Conservation (phyloP, 2,797 vertebrate species). For the Enteromius paludinosus region DNA sequence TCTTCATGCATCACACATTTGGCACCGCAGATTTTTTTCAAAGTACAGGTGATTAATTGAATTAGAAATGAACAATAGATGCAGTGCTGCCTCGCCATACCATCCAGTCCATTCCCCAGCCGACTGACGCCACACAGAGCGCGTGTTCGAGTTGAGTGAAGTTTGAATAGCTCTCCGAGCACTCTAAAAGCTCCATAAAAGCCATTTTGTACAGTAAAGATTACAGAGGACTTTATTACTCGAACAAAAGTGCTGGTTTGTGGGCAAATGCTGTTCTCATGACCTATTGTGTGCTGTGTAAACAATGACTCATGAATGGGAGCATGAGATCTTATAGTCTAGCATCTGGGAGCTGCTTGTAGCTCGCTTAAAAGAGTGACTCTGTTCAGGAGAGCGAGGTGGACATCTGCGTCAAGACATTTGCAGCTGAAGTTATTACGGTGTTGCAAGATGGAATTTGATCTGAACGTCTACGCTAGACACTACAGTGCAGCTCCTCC, state of each 20-base stretch:
- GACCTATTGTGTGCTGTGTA: slow-evolving; percentile 19
- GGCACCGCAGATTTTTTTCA: neutral
- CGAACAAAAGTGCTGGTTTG: slow-evolving; percentile 24
- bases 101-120: slow-evolving; percentile 10
- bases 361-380: neutral
- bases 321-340: neutral
- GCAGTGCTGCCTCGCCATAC: neutral
- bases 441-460: slow-evolving; percentile 7
- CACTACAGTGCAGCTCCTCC: neutral
- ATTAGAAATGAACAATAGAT: neutral
- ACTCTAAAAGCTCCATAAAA: neutral
- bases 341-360: neutral
- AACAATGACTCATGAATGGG: slow-evolving; percentile 23
- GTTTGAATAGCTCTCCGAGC: neutral
- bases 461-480: neutral
- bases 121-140: neutral
- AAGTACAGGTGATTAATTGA: slow-evolving; percentile 1
- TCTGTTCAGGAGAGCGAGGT: neutral
- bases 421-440: neutral
- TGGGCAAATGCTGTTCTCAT: slow-evolving; percentile 22
- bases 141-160: neutral
- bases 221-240: slow-evolving; percentile 13
- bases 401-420: neutral
- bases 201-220: neutral
- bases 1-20: neutral